phyloP scores from a whole-genome alignment of 2,888 invertebrate species.

The Oxycera nigricornis region DNA sequence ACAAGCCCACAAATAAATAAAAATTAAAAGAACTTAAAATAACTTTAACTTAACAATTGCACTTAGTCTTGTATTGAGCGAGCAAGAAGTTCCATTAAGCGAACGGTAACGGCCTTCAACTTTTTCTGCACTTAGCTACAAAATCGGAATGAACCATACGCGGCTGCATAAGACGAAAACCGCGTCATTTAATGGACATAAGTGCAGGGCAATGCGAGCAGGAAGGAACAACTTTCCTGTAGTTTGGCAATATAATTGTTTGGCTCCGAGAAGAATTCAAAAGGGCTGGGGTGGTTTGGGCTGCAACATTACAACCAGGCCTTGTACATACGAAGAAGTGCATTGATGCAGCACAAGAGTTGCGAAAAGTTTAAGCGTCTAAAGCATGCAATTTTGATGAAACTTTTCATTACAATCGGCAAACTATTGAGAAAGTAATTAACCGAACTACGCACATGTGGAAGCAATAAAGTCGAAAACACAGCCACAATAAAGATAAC shows the following conservation, averaged over 20 bases:
- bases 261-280: slow-evolving; percentile 18
- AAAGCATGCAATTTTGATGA: slow-evolving; percentile 47
- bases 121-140: slow-evolving; percentile 12
- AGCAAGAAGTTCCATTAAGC: slow-evolving; percentile 11
- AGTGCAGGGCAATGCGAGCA: slow-evolving; percentile 9
- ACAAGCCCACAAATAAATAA: slow-evolving; percentile 22
- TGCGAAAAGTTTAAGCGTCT: slow-evolving; percentile 47
- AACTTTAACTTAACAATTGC: slow-evolving; percentile 24
- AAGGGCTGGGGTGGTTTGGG: slow-evolving; percentile 1
- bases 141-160: slow-evolving; percentile 24
- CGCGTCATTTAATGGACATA: slow-evolving; percentile 28
- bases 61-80: slow-evolving; percentile 9
- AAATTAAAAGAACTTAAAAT: slow-evolving; percentile 31
- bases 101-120: slow-evolving; percentile 29
- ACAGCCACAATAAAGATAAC: slow-evolving; percentile 38
- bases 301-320: background rate
- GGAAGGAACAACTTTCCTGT: slow-evolving; percentile 35
- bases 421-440: slow-evolving; percentile 48
- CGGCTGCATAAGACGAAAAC: slow-evolving; percentile 35
- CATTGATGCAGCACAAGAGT: slow-evolving; percentile 45
- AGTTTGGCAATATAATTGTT: slow-evolving; percentile 40
- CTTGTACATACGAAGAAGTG: slow-evolving; percentile 42
- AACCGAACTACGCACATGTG: slow-evolving; percentile 45
- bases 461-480: slow-evolving; percentile 42
- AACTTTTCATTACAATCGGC: slow-evolving; percentile 47